Base-by-base conservation (phyloP, 2,797 vertebrate species). In the Sphenodon punctatus region DNA sequence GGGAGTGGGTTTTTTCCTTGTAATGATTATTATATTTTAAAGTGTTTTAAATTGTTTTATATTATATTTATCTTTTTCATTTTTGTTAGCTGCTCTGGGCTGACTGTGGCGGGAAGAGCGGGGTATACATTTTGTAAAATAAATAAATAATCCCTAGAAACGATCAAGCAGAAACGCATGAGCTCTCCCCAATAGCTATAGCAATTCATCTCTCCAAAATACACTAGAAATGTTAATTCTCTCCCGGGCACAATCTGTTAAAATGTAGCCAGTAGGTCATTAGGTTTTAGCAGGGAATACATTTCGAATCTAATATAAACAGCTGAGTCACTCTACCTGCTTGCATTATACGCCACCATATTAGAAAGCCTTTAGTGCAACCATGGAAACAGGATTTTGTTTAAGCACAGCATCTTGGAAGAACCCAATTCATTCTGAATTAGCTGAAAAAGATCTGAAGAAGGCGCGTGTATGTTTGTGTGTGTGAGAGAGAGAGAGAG, bases 371-470 rank as follows among this genome's bases (percentile, higher is more conserved):
- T 87, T 90, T 9, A 14, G 59, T 1, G 95, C 96, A 90, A 94
- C 95, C 95, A 96, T 95, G 93, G 95, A 80, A 96, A 96, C 94
- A 0, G 0, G 7, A 72, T 46, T 90, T 56, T 83, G 87, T 92
- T 85, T 74, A 39, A 89, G 89, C 75, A 67, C 84, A 1, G 63
- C 36, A 59, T 84, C 82, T 88, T 86, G 81, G 2, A 30, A 86
- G 58, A 92, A 88, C 89, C 9, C 75, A 19, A 89, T 78, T 92
- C 79, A 1, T 48, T 84, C 83, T 84, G 75, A 83, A 71, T 2
- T 83, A 92, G 80, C 80, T 17, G 53, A 12, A 70, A 75, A 75
- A 49, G 72, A 82, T 10, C 0, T 4, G 72, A 70, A 74, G 1
- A 56, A 48, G 68, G 25, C 46, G 46, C 11, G 23, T 14, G 10